These are phyloP conservation scores for Nomada flava DNA, from an alignment of 2,888 invertebrate genomes.

Conservation along the genomic window DNA sequence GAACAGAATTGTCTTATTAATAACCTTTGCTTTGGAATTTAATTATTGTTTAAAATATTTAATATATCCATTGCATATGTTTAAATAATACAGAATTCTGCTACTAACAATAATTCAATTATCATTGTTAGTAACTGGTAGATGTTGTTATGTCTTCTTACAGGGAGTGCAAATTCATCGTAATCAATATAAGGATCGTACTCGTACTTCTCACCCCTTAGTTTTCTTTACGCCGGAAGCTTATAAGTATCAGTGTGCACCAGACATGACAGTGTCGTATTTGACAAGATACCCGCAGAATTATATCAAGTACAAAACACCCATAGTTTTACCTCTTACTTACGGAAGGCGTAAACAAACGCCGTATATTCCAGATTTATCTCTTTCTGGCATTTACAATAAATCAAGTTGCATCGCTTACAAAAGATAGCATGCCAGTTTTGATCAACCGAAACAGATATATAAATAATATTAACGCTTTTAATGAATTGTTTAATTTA, in stretches of 20 bases:
- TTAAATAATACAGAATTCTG: no score
- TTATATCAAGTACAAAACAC: conserved; percentile 87
- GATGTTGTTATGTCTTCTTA: conserved; percentile 13
- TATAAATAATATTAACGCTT: no score
- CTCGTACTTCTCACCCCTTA: conserved; percentile 86
- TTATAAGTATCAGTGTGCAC: conserved; percentile 86
- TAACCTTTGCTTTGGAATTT: no score
- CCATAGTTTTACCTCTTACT: conserved; percentile 85
- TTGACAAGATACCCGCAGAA: conserved; percentile 85
- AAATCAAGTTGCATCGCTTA: conserved; percentile 86
- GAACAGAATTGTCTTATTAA: no score
- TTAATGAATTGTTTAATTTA: no score
- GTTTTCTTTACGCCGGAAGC: conserved; percentile 85
- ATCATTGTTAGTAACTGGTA: no score
- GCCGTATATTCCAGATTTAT: conserved; percentile 86
- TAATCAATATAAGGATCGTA: conserved; percentile 87
- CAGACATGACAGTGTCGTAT: conserved; percentile 83
- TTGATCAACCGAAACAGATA: no score
- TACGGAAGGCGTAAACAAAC: conserved; percentile 85
- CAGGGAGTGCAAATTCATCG: conserved; percentile 87
- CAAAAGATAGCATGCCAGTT: conserved; percentile 72
- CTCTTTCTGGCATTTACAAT: conserved; percentile 86
- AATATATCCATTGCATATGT: no score
- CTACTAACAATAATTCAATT: no score
- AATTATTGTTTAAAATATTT: no score